Evolutionary conservation across 2,113 vertebrate genomes (phyloP).

Genomic region (Larimichthys polyactis): DNA sequence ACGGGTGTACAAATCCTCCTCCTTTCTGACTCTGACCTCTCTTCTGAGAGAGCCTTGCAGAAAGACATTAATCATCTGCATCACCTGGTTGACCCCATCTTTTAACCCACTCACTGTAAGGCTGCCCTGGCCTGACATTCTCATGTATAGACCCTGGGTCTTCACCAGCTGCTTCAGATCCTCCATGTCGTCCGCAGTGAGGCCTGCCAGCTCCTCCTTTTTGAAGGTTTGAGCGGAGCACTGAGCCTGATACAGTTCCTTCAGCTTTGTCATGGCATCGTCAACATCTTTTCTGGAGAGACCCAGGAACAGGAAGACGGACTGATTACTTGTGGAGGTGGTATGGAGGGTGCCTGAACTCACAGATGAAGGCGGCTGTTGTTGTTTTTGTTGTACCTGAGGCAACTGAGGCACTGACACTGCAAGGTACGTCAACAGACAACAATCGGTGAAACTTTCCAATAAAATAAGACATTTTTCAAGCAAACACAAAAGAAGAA

Average conservation of each 20-base stretch:
- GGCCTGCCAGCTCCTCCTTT: background rate
- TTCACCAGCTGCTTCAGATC: slow-evolving; percentile 31
- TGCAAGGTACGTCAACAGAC: background rate
- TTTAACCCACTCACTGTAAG: slow-evolving; percentile 63
- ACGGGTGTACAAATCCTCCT: slow-evolving; percentile 49
- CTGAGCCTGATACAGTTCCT: slow-evolving; percentile 48
- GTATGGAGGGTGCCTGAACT: fast-evolving
- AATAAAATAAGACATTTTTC: background rate
- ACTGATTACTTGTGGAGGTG: slow-evolving; percentile 5
- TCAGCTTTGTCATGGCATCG: slow-evolving; percentile 49
- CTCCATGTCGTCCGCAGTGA: background rate
- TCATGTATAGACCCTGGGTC: background rate
- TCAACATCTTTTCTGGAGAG: slow-evolving; percentile 16
- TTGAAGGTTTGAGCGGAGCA: slow-evolving; percentile 48
- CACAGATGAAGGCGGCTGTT: too few species aligned
- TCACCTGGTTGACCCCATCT: slow-evolving; percentile 59
- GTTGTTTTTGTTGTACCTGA: background rate
- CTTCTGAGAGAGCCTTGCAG: background rate
- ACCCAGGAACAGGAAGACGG: slow-evolving; percentile 69
- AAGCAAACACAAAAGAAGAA: background rate
- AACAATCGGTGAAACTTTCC: background rate
- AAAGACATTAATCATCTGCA: slow-evolving; percentile 2
- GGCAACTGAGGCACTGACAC: background rate
- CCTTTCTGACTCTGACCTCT: slow-evolving; percentile 53
- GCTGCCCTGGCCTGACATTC: background rate